phyloP scores from a whole-genome alignment of 1,140 invertebrate genomes.

The Cotesia glomerata region DNA sequence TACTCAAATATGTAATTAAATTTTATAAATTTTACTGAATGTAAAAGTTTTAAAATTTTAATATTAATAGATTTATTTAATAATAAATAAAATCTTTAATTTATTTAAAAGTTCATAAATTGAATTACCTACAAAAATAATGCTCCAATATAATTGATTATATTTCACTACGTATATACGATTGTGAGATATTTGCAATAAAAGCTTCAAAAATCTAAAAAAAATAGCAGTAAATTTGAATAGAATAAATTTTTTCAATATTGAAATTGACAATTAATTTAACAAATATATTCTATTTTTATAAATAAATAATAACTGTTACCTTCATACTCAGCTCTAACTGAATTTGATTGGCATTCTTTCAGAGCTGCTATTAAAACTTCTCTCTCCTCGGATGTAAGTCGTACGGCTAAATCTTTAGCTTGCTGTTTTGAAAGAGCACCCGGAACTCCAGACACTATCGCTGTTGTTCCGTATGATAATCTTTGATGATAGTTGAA shows the following conservation, averaged over 20 bases:
- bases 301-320: conserved; percentile 38
- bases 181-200: background rate
- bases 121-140: too few species aligned
- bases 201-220: conserved; percentile 11
- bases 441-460: conserved; percentile 42
- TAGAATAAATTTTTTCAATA: background rate
- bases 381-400: conserved; percentile 73
- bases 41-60: too few species aligned
- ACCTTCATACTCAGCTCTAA: conserved; percentile 79
- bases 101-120: too few species aligned
- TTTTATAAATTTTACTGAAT: too few species aligned
- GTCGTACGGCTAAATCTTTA: conserved; percentile 70
- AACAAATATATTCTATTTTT: too few species aligned
- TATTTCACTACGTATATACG: too few species aligned
- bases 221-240: background rate
- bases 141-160: too few species aligned
- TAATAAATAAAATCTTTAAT: too few species aligned
- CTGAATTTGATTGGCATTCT: conserved; percentile 73
- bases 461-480: conserved; percentile 20
- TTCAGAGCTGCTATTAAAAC: conserved; percentile 70
- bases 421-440: conserved; percentile 72
- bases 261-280: background rate
- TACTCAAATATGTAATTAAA: too few species aligned
- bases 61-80: too few species aligned
- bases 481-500: background rate